Conservation (phyloP, 2,113 vertebrate genomes). For the Phyllopteryx taeniolatus region DNA sequence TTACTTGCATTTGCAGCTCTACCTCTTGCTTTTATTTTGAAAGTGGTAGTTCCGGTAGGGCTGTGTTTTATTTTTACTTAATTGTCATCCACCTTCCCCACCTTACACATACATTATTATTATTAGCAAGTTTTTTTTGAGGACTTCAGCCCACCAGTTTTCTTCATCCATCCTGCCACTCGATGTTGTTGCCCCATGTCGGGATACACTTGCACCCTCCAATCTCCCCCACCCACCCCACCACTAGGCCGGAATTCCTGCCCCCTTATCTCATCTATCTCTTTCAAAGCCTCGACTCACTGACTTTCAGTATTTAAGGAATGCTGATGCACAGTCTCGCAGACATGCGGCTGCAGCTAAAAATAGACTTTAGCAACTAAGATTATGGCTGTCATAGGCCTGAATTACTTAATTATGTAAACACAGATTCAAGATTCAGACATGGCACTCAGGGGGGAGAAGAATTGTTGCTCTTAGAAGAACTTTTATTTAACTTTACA, state of each 20-base stretch:
- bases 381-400: background rate
- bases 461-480: constrained; percentile 57
- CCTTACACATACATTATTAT: background rate
- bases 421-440: background rate
- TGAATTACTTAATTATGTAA: background rate
- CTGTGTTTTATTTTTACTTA: background rate
- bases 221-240: constrained; percentile 21
- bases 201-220: background rate
- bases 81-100: background rate
- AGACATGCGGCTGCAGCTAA: constrained; percentile 36
- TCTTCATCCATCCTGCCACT: background rate
- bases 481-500: constrained; percentile 69
- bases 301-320: constrained; percentile 56
- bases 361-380: constrained; percentile 44
- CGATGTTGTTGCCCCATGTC: background rate
- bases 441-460: background rate
- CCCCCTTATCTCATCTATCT: constrained; percentile 70
- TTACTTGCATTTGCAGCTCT: background rate
- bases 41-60: no score
- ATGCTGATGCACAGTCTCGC: constrained; percentile 49
- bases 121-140: background rate
- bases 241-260: constrained; percentile 60
- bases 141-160: background rate
- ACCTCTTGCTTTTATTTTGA: background rate
- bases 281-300: constrained; percentile 37